phyloP scores from a whole-genome alignment of 1,140 invertebrate genomes.

The Drosophila cardini region DNA sequence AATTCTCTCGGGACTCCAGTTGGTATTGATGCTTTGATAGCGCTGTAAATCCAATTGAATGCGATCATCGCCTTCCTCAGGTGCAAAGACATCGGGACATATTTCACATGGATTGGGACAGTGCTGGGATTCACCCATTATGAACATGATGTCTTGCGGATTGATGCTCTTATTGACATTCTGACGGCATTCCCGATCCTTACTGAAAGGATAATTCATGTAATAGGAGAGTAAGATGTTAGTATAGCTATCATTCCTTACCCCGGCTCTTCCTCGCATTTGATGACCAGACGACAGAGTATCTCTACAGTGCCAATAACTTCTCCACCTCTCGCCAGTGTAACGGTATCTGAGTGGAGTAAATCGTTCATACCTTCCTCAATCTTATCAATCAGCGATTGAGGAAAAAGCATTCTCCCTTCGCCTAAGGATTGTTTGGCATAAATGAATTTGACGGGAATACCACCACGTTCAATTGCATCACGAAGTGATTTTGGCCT shows the following conservation, averaged over 20 bases:
- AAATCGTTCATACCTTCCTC: slow-evolving; percentile 42
- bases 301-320: slow-evolving; percentile 45
- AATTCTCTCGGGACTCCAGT: background rate
- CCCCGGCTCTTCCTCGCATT: slow-evolving; percentile 28
- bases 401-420: slow-evolving; percentile 28
- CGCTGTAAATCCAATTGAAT: slow-evolving; percentile 17
- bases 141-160: slow-evolving; percentile 40
- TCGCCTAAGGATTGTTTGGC: background rate
- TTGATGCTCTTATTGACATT: slow-evolving; percentile 21
- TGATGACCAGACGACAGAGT: slow-evolving; percentile 42
- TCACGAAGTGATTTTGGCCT: background rate
- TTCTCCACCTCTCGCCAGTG: background rate
- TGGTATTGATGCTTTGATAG: slow-evolving; percentile 4
- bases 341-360: slow-evolving; percentile 29
- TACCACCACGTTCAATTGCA: background rate
- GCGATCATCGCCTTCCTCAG: slow-evolving; percentile 1
- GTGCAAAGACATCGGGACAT: slow-evolving; percentile 1
- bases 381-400: slow-evolving; percentile 31
- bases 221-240: too few species aligned
- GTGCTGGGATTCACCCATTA: slow-evolving; percentile 6
- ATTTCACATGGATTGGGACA: background rate
- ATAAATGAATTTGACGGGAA: background rate
- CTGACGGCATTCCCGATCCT: background rate
- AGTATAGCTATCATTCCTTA: slow-evolving; percentile 12
- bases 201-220: background rate